Evolutionary conservation across 2,113 vertebrate species (phyloP).

Genomic region (Tragulus kanchil): DNA sequence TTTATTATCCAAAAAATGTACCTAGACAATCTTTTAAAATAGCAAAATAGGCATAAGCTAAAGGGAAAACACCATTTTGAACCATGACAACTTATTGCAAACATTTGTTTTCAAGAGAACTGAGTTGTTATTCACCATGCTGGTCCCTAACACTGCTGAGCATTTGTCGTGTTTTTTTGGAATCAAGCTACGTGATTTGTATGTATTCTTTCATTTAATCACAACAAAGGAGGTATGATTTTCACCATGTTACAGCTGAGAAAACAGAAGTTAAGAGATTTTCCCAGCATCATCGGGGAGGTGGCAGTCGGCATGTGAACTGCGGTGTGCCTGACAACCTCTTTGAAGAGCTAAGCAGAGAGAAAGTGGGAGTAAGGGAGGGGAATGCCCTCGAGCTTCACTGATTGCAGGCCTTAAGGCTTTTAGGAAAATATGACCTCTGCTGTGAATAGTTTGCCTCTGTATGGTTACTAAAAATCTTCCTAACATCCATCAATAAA

Average conservation of each 20-base stretch:
- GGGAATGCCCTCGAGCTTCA: neutral
- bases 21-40: slow-evolving; percentile 43
- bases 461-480: slow-evolving; percentile 34
- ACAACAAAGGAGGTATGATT: slow-evolving; percentile 15
- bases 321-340: neutral
- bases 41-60: slow-evolving; percentile 12
- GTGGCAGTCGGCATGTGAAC: neutral
- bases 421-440: neutral
- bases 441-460: neutral
- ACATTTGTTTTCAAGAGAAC: neutral
- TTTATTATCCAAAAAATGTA: neutral
- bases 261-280: neutral
- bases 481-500: neutral
- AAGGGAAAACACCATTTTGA: neutral
- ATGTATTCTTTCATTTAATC: slow-evolving; percentile 30
- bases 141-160: neutral
- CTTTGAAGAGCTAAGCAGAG: neutral
- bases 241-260: slow-evolving; percentile 5
- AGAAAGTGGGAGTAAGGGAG: neutral
- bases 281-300: neutral
- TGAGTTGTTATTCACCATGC: neutral
- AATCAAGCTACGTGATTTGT: neutral
- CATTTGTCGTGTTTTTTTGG: neutral
- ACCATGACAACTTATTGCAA: neutral
- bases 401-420: neutral